A percentile compares a stretch with the other conserved stretches of the same genome.
These are phyloP conservation scores for Accipiter cooperii DNA, from an alignment of 2,113 vertebrate genomes.

Conservation along the genomic window DNA sequence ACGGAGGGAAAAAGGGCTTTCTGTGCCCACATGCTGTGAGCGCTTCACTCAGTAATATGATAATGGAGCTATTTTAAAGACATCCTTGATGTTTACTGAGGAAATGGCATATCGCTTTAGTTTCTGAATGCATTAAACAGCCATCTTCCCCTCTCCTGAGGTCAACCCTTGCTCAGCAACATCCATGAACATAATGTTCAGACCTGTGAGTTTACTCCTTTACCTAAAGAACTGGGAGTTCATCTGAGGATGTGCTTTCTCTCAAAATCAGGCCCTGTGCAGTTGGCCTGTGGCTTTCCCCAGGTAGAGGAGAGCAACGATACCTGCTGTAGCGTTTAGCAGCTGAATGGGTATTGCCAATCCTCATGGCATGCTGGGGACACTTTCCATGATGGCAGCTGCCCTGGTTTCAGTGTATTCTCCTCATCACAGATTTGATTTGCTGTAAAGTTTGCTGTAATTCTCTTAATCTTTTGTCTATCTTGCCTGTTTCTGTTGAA, in stretches of 20 bases:
- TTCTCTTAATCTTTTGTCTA: neutral
- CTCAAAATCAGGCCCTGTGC: neutral
- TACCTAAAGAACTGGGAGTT: neutral
- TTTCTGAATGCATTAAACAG: neutral
- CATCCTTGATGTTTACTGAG: neutral
- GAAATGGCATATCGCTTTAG: neutral
- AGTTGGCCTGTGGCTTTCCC: neutral
- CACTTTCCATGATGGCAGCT: neutral
- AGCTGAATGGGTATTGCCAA: neutral
- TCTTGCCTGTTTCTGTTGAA: neutral
- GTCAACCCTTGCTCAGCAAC: neutral
- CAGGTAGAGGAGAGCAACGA: neutral
- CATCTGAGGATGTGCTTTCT: neutral
- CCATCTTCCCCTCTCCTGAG: neutral
- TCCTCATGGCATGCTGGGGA: neutral
- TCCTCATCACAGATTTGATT: neutral
- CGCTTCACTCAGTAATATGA: neutral
- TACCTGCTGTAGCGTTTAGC: neutral
- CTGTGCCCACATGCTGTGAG: rapidly evolving
- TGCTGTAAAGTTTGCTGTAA: neutral
- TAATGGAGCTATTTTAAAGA: neutral
- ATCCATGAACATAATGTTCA: neutral
- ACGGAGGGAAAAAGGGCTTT: neutral
- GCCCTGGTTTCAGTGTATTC: neutral
- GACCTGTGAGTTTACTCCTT: neutral